Base-by-base conservation (phyloP, 2,113 vertebrate genomes). In the Chaenogobius annularis region DNA sequence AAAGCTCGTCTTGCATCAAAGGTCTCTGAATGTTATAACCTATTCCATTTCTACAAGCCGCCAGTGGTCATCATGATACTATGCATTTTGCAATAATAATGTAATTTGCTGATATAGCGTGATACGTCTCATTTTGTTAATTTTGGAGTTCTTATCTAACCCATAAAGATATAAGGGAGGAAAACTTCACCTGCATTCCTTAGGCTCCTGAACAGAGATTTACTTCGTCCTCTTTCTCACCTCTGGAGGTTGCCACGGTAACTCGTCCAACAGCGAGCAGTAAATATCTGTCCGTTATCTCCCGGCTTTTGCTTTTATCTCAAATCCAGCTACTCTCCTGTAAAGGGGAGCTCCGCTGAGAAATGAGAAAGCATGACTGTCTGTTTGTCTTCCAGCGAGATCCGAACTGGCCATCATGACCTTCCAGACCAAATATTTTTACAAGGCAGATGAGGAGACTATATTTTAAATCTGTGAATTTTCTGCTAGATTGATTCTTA, bases 211-310 rank as follows among this genome's bases (percentile, higher is more conserved):
- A 35, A 50, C 76, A 65, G 70, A 87, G 86, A 87, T 90, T 87
- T 87, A 85, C 79, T 83, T 74, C 20, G 90, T 86, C 90, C 88
- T 89, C 66, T 85, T 50, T 35, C 87, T 91, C 82, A 92, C 86
- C 90, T 88, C 78, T 0, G 62, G 26, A 22, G 65, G 85, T 89
- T 86, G 55, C 79, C 70, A 79, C 72, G 78, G 85, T 56, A 84
- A 91, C 86, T 54, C 64, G 67, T 68, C 69, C 68, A 82, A 77
- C 37, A 40, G 37, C 14, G 10, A 31, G 69, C 83, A 59, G 68
- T 62, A 74, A 86, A 65, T 54, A 76, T 83, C 46, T 12, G 65
- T 47, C 46, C 4, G 26, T 40, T 76, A 71, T 80, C 78, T 80
- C 8, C 10, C 73, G 67, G 59, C 70, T 59, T 58, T 78, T 19